phyloP scores from a whole-genome alignment of 2,113 vertebrate species.

The Charadrius vociferus region DNA sequence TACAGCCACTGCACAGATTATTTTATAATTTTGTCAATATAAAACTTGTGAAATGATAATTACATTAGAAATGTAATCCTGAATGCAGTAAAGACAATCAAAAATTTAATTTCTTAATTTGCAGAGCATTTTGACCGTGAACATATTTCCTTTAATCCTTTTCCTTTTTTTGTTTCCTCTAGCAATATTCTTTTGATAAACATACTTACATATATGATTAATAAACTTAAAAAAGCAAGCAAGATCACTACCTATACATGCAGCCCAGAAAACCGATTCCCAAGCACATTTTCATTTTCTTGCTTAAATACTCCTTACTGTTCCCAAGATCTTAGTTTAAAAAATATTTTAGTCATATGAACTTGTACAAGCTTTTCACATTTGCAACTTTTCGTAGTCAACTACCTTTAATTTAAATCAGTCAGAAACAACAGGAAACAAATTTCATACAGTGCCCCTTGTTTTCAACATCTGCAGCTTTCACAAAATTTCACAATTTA shows the following conservation, averaged over 20 bases:
- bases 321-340: background rate
- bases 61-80: background rate
- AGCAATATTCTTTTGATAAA: background rate
- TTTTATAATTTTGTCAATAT: background rate
- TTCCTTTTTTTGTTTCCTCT: background rate
- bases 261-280: background rate
- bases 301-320: background rate
- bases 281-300: background rate
- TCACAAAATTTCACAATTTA: background rate
- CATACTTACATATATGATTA: background rate
- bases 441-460: background rate
- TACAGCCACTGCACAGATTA: background rate
- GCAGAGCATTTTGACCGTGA: background rate
- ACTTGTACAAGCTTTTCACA: background rate
- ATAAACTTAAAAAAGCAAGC: background rate
- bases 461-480: background rate
- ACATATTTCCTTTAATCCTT: background rate
- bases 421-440: background rate
- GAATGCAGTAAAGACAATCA: background rate
- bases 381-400: background rate
- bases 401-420: background rate
- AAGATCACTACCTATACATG: background rate
- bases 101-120: background rate
- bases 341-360: background rate
- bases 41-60: background rate